Percentiles rank a stretch among this genome's conserved stretches.
These are phyloP conservation scores for Aporrectodea caliginosa DNA, from an alignment of 1,140 invertebrate species.

Conservation along the genomic window DNA sequence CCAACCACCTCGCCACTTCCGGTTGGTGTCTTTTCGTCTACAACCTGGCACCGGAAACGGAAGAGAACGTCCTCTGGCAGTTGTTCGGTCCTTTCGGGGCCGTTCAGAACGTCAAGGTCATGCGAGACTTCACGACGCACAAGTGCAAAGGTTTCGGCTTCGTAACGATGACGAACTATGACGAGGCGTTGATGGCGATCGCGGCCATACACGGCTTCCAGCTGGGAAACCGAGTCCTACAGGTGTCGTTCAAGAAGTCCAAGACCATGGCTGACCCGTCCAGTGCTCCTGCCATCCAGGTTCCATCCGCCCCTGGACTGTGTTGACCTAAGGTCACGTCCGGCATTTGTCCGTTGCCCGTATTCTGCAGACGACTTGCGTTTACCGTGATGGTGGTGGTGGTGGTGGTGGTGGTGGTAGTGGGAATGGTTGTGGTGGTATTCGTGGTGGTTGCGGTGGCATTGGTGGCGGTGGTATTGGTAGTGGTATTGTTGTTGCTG, in stretches of 20 bases:
- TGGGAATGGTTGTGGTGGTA: no score
- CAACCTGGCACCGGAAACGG: constrained; percentile 95
- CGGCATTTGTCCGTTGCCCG: no score
- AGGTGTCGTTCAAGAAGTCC: constrained; percentile 80
- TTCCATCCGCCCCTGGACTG: no score
- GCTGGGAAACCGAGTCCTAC: constrained; percentile 91
- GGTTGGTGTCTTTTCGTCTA: constrained; percentile 98
- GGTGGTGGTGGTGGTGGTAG: no score
- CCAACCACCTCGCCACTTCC: constrained; percentile 35
- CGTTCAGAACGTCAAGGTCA: constrained; percentile 90
- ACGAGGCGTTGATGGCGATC: constrained; percentile 94
- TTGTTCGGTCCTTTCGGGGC: constrained; percentile 97
- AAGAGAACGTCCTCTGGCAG: constrained; percentile 98
- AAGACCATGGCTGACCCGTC: not conserved
- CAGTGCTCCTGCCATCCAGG: no score
- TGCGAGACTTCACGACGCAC: constrained; percentile 93
- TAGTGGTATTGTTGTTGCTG: no score
- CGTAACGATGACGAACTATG: constrained; percentile 99
- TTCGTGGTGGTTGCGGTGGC: no score
- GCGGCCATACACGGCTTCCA: constrained; percentile 96
- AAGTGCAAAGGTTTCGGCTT: constrained; percentile 99
- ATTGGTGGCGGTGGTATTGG: no score
- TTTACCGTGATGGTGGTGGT: no score
- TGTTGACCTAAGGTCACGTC: no score
- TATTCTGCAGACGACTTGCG: no score